Conservation (phyloP, 2,113 vertebrate genomes). For the Pygathrix nemaeus region DNA sequence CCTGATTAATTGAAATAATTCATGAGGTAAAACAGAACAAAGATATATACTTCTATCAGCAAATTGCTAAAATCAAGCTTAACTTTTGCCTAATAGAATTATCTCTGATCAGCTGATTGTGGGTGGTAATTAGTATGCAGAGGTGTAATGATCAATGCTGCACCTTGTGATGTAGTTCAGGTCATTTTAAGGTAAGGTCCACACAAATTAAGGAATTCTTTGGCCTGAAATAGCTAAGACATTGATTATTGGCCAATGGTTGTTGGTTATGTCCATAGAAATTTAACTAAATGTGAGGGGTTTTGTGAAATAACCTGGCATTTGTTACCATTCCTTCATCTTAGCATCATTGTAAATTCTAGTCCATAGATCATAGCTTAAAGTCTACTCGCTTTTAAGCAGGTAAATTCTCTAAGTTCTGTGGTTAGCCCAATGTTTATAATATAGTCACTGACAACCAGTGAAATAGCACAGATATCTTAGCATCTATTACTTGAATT, state of each 20-base stretch:
- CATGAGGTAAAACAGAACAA: background rate
- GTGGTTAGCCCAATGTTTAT: background rate
- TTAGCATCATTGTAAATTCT: background rate
- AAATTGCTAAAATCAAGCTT: background rate
- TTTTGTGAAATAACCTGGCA: constrained; percentile 15
- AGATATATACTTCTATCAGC: background rate
- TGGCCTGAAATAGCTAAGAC: background rate
- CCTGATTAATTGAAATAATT: background rate
- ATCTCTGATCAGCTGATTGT: background rate
- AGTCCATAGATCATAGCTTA: background rate
- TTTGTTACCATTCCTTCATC: background rate
- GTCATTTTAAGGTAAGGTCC: background rate
- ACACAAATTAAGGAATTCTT: background rate
- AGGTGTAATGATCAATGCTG: background rate
- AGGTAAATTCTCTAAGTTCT: background rate
- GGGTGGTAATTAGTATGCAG: background rate
- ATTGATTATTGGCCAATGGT: background rate
- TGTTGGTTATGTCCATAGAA: background rate
- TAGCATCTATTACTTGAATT: background rate
- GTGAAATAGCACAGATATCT: background rate
- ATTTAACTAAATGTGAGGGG: background rate
- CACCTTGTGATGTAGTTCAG: background rate
- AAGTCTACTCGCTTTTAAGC: background rate
- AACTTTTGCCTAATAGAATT: background rate
- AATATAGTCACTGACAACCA: background rate